Percentiles rank a stretch among this genome's conserved stretches.
These are phyloP conservation scores for Aradophagus sp. DNA, from an alignment of 1,140 invertebrate genomes.

Conservation along the genomic window DNA sequence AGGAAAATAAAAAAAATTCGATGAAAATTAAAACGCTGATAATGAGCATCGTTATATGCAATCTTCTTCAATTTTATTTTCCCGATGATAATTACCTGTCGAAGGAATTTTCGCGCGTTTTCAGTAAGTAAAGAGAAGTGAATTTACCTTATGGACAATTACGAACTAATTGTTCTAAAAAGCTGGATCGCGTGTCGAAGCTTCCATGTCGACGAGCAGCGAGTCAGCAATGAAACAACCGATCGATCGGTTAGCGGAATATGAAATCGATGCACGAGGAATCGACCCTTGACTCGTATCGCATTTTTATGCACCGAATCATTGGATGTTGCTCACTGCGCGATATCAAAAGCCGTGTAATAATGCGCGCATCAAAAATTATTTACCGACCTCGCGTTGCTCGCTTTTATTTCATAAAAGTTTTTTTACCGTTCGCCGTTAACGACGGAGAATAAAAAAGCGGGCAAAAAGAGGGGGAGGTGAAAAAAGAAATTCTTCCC, in stretches of 20 bases:
- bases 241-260: slow-evolving; percentile 22
- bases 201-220: slow-evolving; percentile 1
- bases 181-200: slow-evolving; percentile 7
- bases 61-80: too few relatives aligned
- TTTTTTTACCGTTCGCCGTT: slow-evolving; percentile 22
- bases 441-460: slow-evolving; percentile 22
- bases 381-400: slow-evolving; percentile 33
- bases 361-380: slow-evolving; percentile 36
- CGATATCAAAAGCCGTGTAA: slow-evolving; percentile 18
- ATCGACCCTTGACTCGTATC: slow-evolving; percentile 16
- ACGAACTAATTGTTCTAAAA: slow-evolving; percentile 8
- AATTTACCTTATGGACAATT: slow-evolving; percentile 10
- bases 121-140: background rate
- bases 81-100: slow-evolving; percentile 12
- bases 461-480: too few relatives aligned
- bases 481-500: too few relatives aligned
- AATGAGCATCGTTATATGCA: background rate
- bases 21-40: too few relatives aligned
- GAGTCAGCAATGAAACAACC: slow-evolving; percentile 8
- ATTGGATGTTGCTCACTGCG: slow-evolving; percentile 3
- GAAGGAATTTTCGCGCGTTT: slow-evolving; percentile 3
- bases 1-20: too few relatives aligned
- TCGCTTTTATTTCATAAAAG: slow-evolving; percentile 21
- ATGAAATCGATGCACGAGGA: slow-evolving; percentile 19
- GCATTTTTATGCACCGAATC: slow-evolving; percentile 15